Evolutionary conservation across 2,888 invertebrate genomes (phyloP).

Genomic region (Falcaria lacertinaria): DNA sequence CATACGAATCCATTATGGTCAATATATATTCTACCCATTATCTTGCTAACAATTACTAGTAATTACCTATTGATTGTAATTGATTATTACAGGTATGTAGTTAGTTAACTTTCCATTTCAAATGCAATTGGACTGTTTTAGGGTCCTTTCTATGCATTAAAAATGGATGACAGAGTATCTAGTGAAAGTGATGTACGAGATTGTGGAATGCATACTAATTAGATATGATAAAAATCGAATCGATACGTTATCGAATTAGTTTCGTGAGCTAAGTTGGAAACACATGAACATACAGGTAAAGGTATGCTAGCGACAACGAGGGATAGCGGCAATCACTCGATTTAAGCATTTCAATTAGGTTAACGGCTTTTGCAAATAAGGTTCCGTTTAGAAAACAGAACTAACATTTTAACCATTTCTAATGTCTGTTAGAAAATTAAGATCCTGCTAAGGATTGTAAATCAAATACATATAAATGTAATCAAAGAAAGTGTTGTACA

Average conservation of each 20-base stretch:
- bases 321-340: neutral
- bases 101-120: no score
- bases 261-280: slow-evolving; percentile 5
- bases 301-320: neutral
- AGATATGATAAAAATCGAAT: slow-evolving; percentile 17
- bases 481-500: no score
- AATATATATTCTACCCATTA: no score
- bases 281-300: neutral
- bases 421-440: no score
- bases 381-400: slow-evolving; percentile 28
- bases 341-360: slow-evolving; percentile 34
- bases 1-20: no score
- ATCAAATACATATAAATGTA: no score
- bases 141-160: neutral
- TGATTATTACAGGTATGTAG: no score
- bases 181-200: neutral
- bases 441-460: no score
- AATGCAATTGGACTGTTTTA: neutral
- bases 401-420: slow-evolving; percentile 6
- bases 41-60: no score
- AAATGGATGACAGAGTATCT: neutral
- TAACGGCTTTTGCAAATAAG: slow-evolving; percentile 24
- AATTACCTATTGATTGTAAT: no score
- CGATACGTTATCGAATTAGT: slow-evolving; percentile 38
- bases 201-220: slow-evolving; percentile 1